phyloP scores from a whole-genome alignment of 2,797 vertebrate genomes.

The Paramormyrops hopkinsi region DNA sequence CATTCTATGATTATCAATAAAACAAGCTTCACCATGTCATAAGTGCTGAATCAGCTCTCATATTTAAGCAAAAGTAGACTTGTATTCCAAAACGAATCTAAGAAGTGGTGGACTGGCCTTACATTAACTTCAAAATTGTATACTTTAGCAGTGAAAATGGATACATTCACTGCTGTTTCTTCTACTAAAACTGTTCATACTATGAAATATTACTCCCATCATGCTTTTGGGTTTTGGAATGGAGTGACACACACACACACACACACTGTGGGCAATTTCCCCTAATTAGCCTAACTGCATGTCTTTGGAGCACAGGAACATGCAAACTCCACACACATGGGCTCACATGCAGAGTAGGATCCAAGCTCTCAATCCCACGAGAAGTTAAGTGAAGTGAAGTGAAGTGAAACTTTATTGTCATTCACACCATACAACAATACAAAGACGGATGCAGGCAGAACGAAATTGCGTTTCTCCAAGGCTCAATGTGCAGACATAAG shows the following conservation, averaged over 20 bases:
- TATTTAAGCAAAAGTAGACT: background rate
- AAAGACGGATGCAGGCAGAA: too few relatives aligned
- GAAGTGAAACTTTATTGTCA: too few relatives aligned
- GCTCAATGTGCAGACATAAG: too few relatives aligned
- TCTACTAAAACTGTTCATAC: background rate
- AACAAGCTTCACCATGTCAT: background rate
- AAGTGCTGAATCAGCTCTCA: background rate
- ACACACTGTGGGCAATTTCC: background rate
- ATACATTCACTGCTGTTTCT: background rate
- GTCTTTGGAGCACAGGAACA: background rate
- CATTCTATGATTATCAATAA: background rate
- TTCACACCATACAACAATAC: too few relatives aligned
- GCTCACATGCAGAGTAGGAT: background rate
- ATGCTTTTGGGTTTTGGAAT: background rate
- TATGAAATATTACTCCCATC: background rate
- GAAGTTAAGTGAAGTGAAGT: background rate
- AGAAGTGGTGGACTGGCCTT: background rate
- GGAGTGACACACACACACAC: background rate
- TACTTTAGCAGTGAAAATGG: background rate
- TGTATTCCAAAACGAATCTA: background rate
- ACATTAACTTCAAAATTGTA: background rate
- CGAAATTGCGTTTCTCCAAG: too few relatives aligned
- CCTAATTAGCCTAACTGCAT: background rate
- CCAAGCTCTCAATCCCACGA: background rate
- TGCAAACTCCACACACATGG: background rate